Base-by-base conservation (phyloP, 1,140 invertebrate species). In the Lethrus apterus region DNA sequence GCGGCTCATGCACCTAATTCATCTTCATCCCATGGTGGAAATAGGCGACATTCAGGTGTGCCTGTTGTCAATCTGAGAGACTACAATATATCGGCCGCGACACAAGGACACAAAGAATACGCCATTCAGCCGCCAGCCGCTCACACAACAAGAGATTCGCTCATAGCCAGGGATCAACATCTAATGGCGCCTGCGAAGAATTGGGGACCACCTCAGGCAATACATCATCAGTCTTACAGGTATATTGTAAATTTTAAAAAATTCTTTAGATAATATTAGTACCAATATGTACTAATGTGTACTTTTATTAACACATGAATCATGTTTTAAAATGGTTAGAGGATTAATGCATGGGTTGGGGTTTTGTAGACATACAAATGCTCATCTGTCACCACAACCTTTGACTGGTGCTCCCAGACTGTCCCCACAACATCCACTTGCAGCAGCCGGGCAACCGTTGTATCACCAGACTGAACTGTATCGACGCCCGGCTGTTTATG, bases 41-140 rank as follows among this genome's bases (percentile, higher is more conserved):
- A 55, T 33, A 50, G 52, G 20, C 34, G 62, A 30, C 62, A 64
- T 51, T 64, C 62, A 1, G 58, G 62, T 4, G 62, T 67, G 4
- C 62, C 65, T 1, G 59, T 63, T 5, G 65, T 67, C 1, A 67
- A 58, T 48, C 46, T 65, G 21, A 55, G 63, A 8, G 64, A 66
- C 17, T 66, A 62, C 32, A 59, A 58, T 42, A 49, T 65, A 17
- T 46, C 55, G 3, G 41, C 48, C 11, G 48, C 54, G 3, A 44
- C 45, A 11, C 53, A 54, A 33, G 33, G 44, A 5, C 60, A 66
- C 48, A 59, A 58, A 24, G 77, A 78, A 19, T 79, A 79, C 52
- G 23, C 38, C 10, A 69, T 77, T 20, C 78, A 80, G 59, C 79
- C 78, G 34, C 79, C 78, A 23, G 76, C 74, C 32, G 79, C 79